Conservation (phyloP, 2,797 vertebrate genomes). For the Sebastiscus tertius region DNA sequence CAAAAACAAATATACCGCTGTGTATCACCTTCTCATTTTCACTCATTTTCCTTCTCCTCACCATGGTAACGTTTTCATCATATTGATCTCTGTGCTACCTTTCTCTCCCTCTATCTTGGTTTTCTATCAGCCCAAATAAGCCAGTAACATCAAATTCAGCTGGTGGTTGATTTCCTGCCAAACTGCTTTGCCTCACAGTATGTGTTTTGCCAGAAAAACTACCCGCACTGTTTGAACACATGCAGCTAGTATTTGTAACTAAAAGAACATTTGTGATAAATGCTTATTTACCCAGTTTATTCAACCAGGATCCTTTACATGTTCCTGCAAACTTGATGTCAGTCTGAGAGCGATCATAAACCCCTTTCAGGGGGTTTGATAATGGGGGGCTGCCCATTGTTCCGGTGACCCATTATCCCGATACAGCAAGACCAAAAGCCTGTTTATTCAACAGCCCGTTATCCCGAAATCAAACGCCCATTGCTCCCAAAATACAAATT, state of each 20-base stretch:
- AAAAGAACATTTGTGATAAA: not conserved
- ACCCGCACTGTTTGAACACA: not conserved
- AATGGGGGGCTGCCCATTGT: not conserved
- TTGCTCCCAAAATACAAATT: too few relatives aligned
- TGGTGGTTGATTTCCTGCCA: conserved; percentile 1
- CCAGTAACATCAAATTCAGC: not conserved
- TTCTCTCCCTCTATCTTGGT: not conserved
- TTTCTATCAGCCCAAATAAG: not conserved
- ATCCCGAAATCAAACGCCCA: too few relatives aligned
- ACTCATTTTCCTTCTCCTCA: not conserved
- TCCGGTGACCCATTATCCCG: too few relatives aligned
- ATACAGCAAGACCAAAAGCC: too few relatives aligned
- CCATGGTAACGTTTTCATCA: conserved; percentile 2
- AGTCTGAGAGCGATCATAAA: not conserved
- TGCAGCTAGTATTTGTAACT: not conserved
- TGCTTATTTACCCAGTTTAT: not conserved
- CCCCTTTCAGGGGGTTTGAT: not conserved
- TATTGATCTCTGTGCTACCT: not conserved
- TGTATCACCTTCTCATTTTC: conserved; percentile 19
- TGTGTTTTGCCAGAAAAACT: conserved; percentile 6
- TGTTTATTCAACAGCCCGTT: too few relatives aligned
- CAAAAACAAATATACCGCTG: conserved; percentile 15
- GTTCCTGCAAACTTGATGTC: not conserved
- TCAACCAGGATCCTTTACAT: not conserved
- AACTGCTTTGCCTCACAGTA: not conserved